phyloP scores from a whole-genome alignment of 2,113 vertebrate genomes.

The Danionella cerebrum region DNA sequence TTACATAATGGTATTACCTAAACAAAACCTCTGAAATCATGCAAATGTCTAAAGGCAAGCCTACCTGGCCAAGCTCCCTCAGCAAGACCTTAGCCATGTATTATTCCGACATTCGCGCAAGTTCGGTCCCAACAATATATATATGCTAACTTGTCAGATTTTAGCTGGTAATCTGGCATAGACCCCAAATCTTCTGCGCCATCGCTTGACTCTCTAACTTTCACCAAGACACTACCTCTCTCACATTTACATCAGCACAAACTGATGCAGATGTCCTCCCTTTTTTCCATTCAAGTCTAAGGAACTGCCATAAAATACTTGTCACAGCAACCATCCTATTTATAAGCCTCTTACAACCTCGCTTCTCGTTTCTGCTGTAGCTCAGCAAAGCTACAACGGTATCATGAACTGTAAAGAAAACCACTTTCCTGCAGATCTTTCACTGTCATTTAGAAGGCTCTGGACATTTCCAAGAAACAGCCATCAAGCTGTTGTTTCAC shows the following conservation, averaged over 20 bases:
- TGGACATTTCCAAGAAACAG: background rate
- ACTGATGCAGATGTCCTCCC: conserved; percentile 6
- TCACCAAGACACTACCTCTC: conserved; percentile 9
- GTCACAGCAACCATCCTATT: conserved; percentile 40
- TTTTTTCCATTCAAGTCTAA: conserved; percentile 29
- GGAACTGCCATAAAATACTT: conserved; percentile 22
- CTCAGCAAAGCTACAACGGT: background rate
- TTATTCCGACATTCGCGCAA: background rate
- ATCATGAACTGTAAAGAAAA: background rate
- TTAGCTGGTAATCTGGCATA: background rate
- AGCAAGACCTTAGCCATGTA: background rate
- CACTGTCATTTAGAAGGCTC: background rate
- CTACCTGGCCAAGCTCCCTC: conserved; percentile 28
- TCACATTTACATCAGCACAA: background rate
- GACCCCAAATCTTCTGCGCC: background rate
- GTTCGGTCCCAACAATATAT: conserved; percentile 14
- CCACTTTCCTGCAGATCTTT: background rate
- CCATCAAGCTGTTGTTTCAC: background rate
- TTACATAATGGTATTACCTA: too few species aligned
- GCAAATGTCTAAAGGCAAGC: background rate
- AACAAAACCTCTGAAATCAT: too few species aligned
- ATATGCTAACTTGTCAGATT: conserved; percentile 25
- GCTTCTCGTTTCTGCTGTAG: background rate
- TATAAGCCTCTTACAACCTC: conserved; percentile 16
- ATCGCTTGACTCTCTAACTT: conserved; percentile 11